Base-by-base conservation (phyloP, 2,113 vertebrate genomes). In the Zapornia atra region DNA sequence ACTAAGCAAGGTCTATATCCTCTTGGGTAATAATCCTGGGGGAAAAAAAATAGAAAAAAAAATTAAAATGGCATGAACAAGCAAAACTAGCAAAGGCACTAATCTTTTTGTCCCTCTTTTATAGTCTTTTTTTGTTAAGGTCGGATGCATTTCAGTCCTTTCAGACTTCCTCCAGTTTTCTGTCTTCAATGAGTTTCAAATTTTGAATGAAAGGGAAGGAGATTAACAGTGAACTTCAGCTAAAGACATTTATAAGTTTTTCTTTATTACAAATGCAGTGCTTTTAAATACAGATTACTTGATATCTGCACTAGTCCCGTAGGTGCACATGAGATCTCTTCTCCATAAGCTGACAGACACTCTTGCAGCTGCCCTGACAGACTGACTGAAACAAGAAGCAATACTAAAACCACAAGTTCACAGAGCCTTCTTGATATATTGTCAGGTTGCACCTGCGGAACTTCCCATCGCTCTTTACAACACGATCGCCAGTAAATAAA, bases 21-120 rank as follows among this genome's bases (percentile, higher is more conserved):
- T 93, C 92, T 63, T 88, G 26, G 56, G 90, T 72, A 59, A 77
- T 29, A 86, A 95, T 21, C 71, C 95, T 97, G 77, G 6, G 40
- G 51, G n/a, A n/a, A 73, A 84, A 75, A 59, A n/a, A 33, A 20
- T 29, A 36, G 19, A 1, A 53, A 59, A 61, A 69, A 48, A 69
- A 9, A 18, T 46, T 46, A 46, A 59, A 4, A 81, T 1, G 2
- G 12, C 40, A 78, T 71, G 29, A 95, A 64, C 11, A 70, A 78
- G 40, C 11, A 86, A 33, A 77, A 83, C 3, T 6, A 46, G 24
- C 1, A 6, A 5, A 16, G 6, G 2, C 12, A 44, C 13, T 48
- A 40, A 11, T 25, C 20, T 56, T 42, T 51, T 33, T 14, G 12
- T 26, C 7, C 11, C 68, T 50, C 56, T 77, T 56, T 34, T 14